Percentiles rank a stretch among this genome's conserved stretches.
Conservation (phyloP, 2,888 invertebrate species). For the Acanthosoma haemorrhoidale region DNA sequence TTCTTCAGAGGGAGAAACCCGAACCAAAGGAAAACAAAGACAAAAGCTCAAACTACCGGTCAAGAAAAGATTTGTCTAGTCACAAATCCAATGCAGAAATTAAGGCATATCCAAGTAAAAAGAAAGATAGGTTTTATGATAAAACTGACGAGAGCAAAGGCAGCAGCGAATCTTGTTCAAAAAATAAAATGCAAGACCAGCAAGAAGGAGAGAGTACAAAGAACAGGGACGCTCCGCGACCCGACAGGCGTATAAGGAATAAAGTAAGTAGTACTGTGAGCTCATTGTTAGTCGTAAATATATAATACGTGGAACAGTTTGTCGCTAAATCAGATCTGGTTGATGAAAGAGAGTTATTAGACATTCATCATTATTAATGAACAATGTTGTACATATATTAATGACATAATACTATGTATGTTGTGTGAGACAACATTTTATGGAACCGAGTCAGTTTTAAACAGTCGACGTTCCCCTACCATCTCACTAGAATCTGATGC, state of each 20-base stretch:
- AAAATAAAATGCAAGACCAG: background rate
- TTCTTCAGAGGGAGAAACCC: conserved; percentile 8
- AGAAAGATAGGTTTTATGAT: conserved; percentile 24
- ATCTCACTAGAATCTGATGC: no score
- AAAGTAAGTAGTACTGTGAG: conserved; percentile 53
- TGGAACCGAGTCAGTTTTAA: no score
- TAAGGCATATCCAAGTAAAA: background rate
- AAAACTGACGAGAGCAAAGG: conserved; percentile 1
- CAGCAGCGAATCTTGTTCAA: background rate
- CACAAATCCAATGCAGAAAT: background rate
- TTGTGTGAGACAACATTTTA: no score
- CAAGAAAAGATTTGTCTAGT: conserved; percentile 4
- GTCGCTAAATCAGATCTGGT: no score
- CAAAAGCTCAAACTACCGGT: background rate
- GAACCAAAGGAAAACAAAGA: conserved; percentile 1
- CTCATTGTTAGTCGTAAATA: no score
- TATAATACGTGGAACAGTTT: no score
- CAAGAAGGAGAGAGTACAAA: background rate
- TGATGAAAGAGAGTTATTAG: no score
- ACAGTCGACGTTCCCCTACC: no score
- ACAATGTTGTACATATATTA: no score
- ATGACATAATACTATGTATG: no score
- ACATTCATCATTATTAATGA: no score
- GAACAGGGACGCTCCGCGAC: conserved; percentile 50
- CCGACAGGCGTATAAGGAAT: conserved; percentile 60